Evolutionary conservation across 2,113 vertebrate genomes (phyloP).

Genomic region (Poeciliopsis turrubarensis): DNA sequence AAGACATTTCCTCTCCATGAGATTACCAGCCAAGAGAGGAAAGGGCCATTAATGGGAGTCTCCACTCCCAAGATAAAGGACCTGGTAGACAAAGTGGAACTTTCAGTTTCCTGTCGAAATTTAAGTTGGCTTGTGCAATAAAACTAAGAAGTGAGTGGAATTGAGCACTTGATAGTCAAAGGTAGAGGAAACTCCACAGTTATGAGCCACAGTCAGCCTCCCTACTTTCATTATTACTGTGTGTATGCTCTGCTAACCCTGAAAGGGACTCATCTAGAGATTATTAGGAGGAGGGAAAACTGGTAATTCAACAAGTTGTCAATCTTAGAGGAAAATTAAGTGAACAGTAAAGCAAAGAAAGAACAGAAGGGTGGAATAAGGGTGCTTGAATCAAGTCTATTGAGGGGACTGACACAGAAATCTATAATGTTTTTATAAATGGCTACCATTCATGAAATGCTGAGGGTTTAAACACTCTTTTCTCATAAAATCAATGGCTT

Average conservation of each 20-base stretch:
- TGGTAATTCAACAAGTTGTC: constrained; percentile 27
- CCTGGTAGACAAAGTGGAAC: constrained; percentile 25
- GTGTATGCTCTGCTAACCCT: constrained; percentile 30
- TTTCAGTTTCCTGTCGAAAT: constrained; percentile 59
- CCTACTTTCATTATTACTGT: constrained; percentile 33
- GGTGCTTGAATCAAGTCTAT: neutral
- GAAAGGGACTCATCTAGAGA: constrained; percentile 44
- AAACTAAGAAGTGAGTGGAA: constrained; percentile 22
- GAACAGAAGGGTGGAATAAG: constrained; percentile 5
- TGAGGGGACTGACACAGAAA: neutral
- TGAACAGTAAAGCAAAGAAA: neutral
- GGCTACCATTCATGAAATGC: neutral
- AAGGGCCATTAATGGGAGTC: constrained; percentile 47
- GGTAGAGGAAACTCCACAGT: constrained; percentile 33
- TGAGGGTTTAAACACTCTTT: neutral
- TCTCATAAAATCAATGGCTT: constrained; percentile 9
- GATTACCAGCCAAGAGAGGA: constrained; percentile 55
- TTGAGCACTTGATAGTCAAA: constrained; percentile 34
- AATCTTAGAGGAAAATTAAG: constrained; percentile 34
- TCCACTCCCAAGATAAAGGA: constrained; percentile 49
- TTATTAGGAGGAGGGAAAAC: constrained; percentile 36
- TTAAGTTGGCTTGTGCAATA: constrained; percentile 21
- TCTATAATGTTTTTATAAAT: neutral
- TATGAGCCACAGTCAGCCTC: constrained; percentile 9
- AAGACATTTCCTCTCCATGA: constrained; percentile 45